Conservation (phyloP, 2,888 invertebrate species). For the Scaptomyza caliginosa region DNA sequence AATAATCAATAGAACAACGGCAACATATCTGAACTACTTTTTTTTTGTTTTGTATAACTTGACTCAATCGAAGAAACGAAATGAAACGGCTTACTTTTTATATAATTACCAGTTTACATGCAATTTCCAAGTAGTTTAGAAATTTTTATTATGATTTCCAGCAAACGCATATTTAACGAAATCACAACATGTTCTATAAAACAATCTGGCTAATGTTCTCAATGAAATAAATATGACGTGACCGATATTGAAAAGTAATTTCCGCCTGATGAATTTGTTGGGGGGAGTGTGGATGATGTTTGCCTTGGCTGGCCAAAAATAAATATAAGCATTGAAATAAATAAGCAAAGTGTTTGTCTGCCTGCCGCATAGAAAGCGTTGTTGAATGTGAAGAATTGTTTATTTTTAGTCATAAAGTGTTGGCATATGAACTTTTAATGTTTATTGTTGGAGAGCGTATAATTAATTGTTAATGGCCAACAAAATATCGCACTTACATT, state of each 20-base stretch:
- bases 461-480: conserved; percentile 15
- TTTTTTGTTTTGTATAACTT: conserved; percentile 11
- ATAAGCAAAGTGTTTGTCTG: conserved; percentile 47
- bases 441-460: conserved; percentile 50
- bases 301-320: conserved; percentile 33
- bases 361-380: conserved; percentile 25
- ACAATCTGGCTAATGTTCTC: conserved; percentile 69
- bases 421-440: conserved; percentile 61
- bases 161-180: conserved; percentile 27
- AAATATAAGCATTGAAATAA: conserved; percentile 62
- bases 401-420: conserved; percentile 73
- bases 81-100: conserved; percentile 18
- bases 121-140: conserved; percentile 20
- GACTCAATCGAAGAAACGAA: conserved; percentile 22
- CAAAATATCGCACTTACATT: conserved; percentile 24
- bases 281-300: conserved; percentile 59
- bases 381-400: conserved; percentile 52
- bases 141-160: conserved; percentile 17
- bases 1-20: conserved; percentile 61
- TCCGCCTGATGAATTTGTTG: conserved; percentile 51
- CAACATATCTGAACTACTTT: conserved; percentile 54
- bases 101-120: conserved; percentile 39
- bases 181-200: conserved; percentile 29
- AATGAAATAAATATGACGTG: conserved; percentile 75
- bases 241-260: conserved; percentile 67